Evolutionary conservation across 1,140 invertebrate species (phyloP).

Genomic region (Prorops nasuta): DNA sequence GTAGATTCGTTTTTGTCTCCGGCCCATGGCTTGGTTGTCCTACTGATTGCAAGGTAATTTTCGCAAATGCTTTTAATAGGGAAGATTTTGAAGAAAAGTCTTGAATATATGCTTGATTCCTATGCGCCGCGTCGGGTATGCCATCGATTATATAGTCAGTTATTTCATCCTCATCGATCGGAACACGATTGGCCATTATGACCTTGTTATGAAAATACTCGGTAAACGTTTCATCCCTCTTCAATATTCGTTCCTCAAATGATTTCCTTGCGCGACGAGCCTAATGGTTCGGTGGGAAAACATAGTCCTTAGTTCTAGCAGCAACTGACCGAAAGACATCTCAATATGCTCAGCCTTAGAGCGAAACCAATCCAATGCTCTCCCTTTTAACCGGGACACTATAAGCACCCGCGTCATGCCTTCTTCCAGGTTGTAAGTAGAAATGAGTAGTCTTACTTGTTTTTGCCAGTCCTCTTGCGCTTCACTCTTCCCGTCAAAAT

Average conservation of each 20-base stretch:
- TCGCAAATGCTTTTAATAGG: too few species aligned
- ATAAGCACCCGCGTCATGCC: not conserved
- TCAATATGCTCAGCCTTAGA: not conserved
- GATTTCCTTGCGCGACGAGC: not conserved
- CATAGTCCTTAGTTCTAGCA: not conserved
- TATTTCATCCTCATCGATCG: too few species aligned
- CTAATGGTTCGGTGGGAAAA: not conserved
- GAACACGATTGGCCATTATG: too few species aligned
- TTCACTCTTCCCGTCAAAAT: not conserved
- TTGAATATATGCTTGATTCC: not conserved
- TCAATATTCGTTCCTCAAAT: not conserved
- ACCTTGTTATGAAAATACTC: too few species aligned
- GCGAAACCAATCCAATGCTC: not conserved
- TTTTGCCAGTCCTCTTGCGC: not conserved
- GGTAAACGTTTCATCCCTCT: not conserved
- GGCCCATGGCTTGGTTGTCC: too few species aligned
- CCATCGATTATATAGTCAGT: too few species aligned
- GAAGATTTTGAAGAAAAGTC: not conserved
- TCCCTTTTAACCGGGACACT: not conserved
- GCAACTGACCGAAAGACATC: not conserved
- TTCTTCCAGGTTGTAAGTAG: not conserved
- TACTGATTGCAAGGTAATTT: too few species aligned
- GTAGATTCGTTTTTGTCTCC: too few species aligned
- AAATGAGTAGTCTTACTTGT: not conserved
- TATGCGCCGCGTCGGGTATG: too few species aligned